Evolutionary conservation across 2,113 vertebrate species (phyloP).

Genomic region (Cynoglossus semilaevis): DNA sequence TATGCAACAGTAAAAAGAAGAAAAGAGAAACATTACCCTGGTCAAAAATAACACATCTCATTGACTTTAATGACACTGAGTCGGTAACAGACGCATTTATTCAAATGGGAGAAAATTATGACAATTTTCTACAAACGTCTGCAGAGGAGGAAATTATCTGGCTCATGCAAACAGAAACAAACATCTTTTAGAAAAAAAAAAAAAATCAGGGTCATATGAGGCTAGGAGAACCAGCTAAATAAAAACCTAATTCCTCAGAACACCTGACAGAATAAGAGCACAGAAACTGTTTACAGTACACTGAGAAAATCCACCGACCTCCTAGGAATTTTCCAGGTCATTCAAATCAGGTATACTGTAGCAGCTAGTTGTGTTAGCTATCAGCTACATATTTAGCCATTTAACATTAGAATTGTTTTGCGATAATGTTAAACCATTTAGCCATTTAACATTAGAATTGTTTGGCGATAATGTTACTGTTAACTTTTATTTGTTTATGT

Average conservation of each 20-base stretch:
- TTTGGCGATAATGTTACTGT: no score
- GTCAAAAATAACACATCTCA: constrained; percentile 22
- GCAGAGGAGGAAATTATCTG: neutral
- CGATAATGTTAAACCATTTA: no score
- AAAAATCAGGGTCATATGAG: neutral
- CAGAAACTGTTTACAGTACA: no score
- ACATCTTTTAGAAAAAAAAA: neutral
- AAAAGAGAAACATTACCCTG: constrained; percentile 1
- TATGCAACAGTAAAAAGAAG: constrained; percentile 35
- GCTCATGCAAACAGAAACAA: neutral
- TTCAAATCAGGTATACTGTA: no score
- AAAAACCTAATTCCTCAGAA: neutral
- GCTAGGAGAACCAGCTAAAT: neutral
- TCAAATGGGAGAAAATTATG: neutral
- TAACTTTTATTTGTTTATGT: no score
- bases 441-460: no score
- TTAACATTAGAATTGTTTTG: no score
- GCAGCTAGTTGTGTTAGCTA: no score
- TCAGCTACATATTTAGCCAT: no score
- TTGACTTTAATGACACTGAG: constrained; percentile 4
- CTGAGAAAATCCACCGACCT: no score
- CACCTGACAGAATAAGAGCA: constrained; percentile 3
- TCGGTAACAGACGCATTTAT: constrained; percentile 4
- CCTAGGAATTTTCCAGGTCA: no score
- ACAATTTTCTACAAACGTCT: constrained; percentile 3